These are phyloP conservation scores for Falco cherrug DNA, from an alignment of 2,797 vertebrate species.

Conservation along the genomic window DNA sequence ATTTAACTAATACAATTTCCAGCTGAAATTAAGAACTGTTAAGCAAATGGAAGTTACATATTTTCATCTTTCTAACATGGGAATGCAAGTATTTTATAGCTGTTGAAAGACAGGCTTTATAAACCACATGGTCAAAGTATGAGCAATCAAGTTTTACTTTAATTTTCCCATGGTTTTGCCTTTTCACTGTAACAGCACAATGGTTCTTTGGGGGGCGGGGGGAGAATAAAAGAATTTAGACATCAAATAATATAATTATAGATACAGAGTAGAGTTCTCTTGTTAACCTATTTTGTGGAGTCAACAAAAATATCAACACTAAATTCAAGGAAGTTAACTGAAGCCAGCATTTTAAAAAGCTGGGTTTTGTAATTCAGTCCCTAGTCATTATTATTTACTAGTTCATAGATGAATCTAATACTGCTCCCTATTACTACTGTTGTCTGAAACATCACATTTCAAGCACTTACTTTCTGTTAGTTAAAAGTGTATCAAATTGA, in stretches of 20 bases:
- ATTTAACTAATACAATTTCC: neutral
- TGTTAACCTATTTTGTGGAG: neutral
- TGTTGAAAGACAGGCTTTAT: neutral
- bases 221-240: neutral
- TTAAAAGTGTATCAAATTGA: neutral
- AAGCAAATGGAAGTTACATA: neutral
- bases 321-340: neutral
- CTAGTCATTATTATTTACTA: neutral
- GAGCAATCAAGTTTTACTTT: neutral
- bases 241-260: neutral
- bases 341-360: neutral
- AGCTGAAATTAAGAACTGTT: neutral
- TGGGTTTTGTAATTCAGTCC: neutral
- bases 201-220: neutral
- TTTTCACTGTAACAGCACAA: neutral
- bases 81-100: neutral
- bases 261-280: neutral
- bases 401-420: neutral
- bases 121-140: neutral
- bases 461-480: neutral
- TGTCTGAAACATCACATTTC: neutral
- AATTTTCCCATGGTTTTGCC: neutral
- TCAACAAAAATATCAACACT: neutral
- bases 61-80: conserved; percentile 4
- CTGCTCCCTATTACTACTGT: neutral